phyloP scores from a whole-genome alignment of 2,888 invertebrate species.

The Pyrrhosoma nymphula region DNA sequence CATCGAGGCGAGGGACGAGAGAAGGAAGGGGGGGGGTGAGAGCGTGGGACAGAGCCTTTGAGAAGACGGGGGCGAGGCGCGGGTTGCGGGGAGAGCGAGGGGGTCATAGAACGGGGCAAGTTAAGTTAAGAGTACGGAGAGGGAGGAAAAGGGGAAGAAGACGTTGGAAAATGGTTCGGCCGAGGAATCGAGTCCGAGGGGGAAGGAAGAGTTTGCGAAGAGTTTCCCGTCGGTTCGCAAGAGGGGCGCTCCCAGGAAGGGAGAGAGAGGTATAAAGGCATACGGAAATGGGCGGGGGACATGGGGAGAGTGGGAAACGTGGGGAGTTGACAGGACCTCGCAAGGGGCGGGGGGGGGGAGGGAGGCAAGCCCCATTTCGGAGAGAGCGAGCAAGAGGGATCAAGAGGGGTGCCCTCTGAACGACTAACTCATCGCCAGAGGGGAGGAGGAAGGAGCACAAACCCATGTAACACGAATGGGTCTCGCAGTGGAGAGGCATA shows the following conservation, averaged over 20 bases:
- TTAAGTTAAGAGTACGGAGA: neutral
- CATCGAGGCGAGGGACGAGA: too few relatives aligned
- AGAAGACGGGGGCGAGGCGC: neutral
- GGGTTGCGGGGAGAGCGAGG: neutral
- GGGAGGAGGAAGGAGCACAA: too few relatives aligned
- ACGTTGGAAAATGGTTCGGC: neutral
- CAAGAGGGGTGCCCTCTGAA: too few relatives aligned
- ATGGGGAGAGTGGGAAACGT: neutral
- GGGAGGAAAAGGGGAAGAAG: neutral
- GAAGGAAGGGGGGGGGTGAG: too few relatives aligned
- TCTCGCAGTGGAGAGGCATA: too few relatives aligned
- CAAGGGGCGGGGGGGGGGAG: neutral
- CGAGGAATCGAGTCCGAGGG: neutral
- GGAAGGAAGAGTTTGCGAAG: constrained; percentile 2
- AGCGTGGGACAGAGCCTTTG: too few relatives aligned
- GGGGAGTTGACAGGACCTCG: neutral
- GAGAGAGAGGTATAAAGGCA: neutral
- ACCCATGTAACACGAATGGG: too few relatives aligned
- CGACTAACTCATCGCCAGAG: too few relatives aligned
- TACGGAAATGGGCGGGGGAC: neutral
- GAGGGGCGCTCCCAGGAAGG: neutral
- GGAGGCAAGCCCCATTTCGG: neutral
- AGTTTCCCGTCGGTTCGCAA: neutral
- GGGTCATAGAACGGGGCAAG: neutral
- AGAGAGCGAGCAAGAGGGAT: too few relatives aligned